Percentiles rank a stretch among this genome's conserved stretches.
Conservation (phyloP, 1,140 invertebrate species). For the Arion vulgaris region DNA sequence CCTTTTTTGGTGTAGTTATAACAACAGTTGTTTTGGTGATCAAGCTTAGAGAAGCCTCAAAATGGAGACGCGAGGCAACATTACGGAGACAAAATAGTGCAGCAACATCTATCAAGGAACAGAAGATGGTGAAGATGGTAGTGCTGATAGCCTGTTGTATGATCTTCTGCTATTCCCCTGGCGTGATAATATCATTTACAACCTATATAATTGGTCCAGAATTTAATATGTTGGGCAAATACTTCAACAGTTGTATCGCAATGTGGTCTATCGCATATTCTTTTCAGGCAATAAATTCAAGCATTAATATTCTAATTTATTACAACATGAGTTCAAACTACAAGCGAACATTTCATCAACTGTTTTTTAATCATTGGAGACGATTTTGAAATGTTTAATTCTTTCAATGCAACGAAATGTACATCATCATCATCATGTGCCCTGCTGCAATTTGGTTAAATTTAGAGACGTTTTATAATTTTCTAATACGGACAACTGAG, state of each 20-base stretch:
- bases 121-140: background rate
- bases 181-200: background rate
- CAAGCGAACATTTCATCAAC: background rate
- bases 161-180: background rate
- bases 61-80: background rate
- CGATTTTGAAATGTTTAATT: no score
- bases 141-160: background rate
- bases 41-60: background rate
- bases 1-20: background rate
- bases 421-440: no score
- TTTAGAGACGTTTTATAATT: no score
- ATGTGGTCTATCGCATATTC: constrained; percentile 1
- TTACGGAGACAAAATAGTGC: background rate
- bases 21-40: background rate
- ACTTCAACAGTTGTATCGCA: background rate
- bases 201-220: background rate
- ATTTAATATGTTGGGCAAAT: background rate
- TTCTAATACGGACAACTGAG: no score
- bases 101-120: background rate
- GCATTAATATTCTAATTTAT: background rate
- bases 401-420: no score
- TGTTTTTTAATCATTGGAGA: no score
- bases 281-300: background rate
- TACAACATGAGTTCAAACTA: background rate
- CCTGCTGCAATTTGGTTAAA: no score